Conservation (phyloP, 2,113 vertebrate species). For the Nothocercus julius region DNA sequence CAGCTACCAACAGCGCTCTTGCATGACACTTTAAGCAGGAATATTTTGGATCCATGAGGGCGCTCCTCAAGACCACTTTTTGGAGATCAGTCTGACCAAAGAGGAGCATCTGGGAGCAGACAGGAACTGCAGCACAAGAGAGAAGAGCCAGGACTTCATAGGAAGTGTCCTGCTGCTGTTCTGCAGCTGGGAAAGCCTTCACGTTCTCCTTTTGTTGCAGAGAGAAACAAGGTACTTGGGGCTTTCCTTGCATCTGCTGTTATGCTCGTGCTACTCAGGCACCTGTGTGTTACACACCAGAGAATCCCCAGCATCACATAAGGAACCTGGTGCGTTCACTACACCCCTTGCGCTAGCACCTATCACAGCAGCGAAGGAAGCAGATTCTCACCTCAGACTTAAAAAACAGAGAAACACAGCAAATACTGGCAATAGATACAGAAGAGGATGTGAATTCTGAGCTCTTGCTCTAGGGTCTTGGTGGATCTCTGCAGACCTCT, state of each 20-base stretch:
- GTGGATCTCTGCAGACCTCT: neutral
- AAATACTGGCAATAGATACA: neutral
- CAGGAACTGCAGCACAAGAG: neutral
- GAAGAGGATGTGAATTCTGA: neutral
- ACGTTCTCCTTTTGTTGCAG: neutral
- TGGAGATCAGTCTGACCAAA: rapidly evolving
- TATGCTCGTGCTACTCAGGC: neutral
- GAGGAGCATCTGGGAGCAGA: neutral
- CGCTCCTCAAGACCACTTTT: neutral
- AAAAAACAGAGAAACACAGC: neutral
- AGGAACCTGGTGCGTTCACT: neutral
- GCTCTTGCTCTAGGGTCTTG: neutral
- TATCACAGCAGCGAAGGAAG: neutral
- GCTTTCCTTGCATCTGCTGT: neutral
- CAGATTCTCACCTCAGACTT: neutral
- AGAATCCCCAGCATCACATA: neutral
- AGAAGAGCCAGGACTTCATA: neutral
- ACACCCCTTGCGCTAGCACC: neutral
- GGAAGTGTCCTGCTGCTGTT: rapidly evolving
- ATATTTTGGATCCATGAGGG: rapidly evolving
- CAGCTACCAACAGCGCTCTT: neutral
- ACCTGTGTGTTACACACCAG: neutral
- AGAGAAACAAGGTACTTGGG: no score
- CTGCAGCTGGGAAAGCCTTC: neutral
- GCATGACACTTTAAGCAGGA: rapidly evolving